Conservation (phyloP, 2,113 vertebrate species). For the Eubucco bourcierii region DNA sequence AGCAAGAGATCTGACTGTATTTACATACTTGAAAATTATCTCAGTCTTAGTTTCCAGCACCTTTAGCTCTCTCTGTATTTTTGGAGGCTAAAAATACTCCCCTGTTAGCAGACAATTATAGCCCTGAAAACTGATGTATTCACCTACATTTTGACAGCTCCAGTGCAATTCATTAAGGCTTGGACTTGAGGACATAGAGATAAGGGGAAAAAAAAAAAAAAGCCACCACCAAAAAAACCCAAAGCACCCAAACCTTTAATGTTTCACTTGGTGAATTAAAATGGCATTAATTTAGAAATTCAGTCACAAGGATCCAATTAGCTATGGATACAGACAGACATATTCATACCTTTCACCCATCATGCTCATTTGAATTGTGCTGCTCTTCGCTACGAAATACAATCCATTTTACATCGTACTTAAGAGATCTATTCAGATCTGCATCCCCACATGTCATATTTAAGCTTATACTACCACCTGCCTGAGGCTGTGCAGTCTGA, state of each 20-base stretch:
- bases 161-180: slow-evolving; percentile 3
- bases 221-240: too few relatives aligned
- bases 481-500: slow-evolving; percentile 43
- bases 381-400: slow-evolving; percentile 25
- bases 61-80: neutral
- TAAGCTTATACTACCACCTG: slow-evolving; percentile 50
- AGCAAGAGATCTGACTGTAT: neutral
- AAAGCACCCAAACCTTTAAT: neutral
- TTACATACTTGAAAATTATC: neutral
- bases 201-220: neutral
- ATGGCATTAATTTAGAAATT: slow-evolving; percentile 35
- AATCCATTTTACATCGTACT: slow-evolving; percentile 22
- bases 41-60: neutral
- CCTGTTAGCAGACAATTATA: neutral
- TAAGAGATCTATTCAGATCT: slow-evolving; percentile 35
- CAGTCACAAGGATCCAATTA: slow-evolving; percentile 46
- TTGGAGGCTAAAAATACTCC: neutral
- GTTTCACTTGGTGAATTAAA: slow-evolving; percentile 33
- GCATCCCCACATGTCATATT: slow-evolving; percentile 7
- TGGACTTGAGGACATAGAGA: neutral
- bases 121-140: neutral
- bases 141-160: neutral
- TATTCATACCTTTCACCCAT: slow-evolving; percentile 44
- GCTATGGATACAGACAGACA: slow-evolving; percentile 27
- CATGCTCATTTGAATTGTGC: slow-evolving; percentile 11